Conservation (phyloP, 2,797 vertebrate species). For the Cuniculus paca region DNA sequence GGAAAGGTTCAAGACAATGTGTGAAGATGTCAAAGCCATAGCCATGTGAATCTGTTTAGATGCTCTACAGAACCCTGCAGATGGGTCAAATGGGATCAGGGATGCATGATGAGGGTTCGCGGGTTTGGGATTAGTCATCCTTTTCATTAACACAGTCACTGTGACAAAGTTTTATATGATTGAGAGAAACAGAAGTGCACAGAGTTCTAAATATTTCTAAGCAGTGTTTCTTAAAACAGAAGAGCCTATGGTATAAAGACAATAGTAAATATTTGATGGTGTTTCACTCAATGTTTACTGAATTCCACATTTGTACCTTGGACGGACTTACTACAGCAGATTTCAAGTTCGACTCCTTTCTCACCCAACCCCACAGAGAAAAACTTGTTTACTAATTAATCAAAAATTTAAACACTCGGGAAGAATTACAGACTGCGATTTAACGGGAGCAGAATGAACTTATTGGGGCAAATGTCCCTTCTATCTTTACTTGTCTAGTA, state of each 20-base stretch:
- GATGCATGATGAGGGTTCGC: background rate
- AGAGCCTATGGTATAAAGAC: background rate
- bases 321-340: background rate
- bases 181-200: background rate
- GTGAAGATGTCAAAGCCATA: background rate
- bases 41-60: background rate
- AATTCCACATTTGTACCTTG: background rate
- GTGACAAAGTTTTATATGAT: background rate
- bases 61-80: background rate
- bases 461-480: background rate
- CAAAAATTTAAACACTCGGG: background rate
- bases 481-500: background rate
- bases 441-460: background rate
- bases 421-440: background rate
- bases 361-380: background rate
- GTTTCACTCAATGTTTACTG: background rate
- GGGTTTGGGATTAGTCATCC: background rate
- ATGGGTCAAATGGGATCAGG: background rate
- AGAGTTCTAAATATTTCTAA: constrained; percentile 6
- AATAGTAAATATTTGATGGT: background rate
- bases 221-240: constrained; percentile 1
- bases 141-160: background rate
- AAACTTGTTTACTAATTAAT: background rate
- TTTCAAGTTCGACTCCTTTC: background rate
- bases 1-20: background rate